Base-by-base conservation (phyloP, 2,888 invertebrate species). In the Agriopis marginaria region DNA sequence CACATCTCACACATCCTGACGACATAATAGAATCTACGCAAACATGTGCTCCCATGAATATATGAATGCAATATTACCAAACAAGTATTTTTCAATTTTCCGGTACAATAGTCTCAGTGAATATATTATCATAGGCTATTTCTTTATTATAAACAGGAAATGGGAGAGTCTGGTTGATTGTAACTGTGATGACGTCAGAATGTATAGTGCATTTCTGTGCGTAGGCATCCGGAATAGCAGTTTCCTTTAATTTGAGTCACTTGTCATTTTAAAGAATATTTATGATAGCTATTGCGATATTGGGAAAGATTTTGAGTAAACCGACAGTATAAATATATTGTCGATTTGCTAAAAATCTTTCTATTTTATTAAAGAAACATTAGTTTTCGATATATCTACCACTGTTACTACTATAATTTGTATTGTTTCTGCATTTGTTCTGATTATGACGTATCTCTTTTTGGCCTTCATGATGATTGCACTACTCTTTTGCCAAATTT, bases 1-100 rank as follows among this genome's bases (percentile, higher is more conserved):
- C 49, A 61, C 66, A 66, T 55, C 54, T 66, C 67, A 58, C 68
- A 66, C 59, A 63, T 68, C 72, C 72, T 58, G 72, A 51, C 45
- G 68, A 67, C 65, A 71, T 79, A 78, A 81, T 82, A 79, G 77
- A 80, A 75, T 77, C 66, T 74, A 76, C 78, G 75, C 77, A 78
- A 77, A 75, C 86, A 81, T 80, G 75, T 84, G 85, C 84, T 84
- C 83, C 87, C 87, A 92, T 91, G 91, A 91, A 91, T 93, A 91
- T 78, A 91, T 93, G 91, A 92, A 91, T 91, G 75, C 76, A 78
- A 82, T 86, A 89, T 86, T 83, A 84, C 83, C 82, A 63, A 58
- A 70, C 79, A 83, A 88, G 86, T 91, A 91, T 90, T 89, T 92
- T 93, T 92, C 91, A 91, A 93, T 93, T 93, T 93, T 92, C 92